Evolutionary conservation across 2,888 invertebrate genomes (phyloP), one percentile per base, ranked within the genome.

Genomic region (Philopedon plagiatum): DNA sequence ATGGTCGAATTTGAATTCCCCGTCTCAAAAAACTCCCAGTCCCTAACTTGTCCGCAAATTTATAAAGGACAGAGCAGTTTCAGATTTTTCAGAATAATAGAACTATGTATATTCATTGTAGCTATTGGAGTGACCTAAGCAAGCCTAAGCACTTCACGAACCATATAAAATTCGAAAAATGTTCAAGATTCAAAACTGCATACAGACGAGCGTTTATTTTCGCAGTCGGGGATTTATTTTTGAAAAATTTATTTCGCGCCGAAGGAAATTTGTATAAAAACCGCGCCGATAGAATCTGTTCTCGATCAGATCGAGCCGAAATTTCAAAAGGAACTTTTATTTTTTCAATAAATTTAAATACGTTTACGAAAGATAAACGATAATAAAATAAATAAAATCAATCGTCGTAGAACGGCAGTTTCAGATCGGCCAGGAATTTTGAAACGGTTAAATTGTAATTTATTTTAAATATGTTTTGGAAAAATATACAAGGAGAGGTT

Each of bases 381-480:
- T 56, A n/a, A n/a, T n/a, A 58, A 63, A 63, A 73, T 73, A 73
- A 73, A 73, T 73, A 73, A 63, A 58, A 73, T 73, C 73, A 68
- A 58, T 73, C 73, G 64, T 63, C 68, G 68, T 63, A n/a, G n/a
- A 23, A 57, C 32, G 44, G 57, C 68, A 73, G 68, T 63, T 63
- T 67, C 57, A 73, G 64, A 68, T 49, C 54, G 44, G 37, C 15
- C 23, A 11, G 67, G 68, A 73, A 73, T 73, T 68, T 72, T 67
- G 63, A 70, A 70, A 70, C 63, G 63, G 39, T 62, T 60, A 61
- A 21, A 13, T 29, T 49, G n/a, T 34, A 44, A 41, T 39, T 44
- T 29, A 41, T 61, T 44, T 61, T 44, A 44, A 61, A 61, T 37
- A 44, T 11, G 8, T 29, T 13, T 39, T 41, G 21, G 54, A 57